Evolutionary conservation across 2,113 vertebrate genomes (phyloP), one percentile per base, ranked within the genome.

Genomic region (Mus pahari): DNA sequence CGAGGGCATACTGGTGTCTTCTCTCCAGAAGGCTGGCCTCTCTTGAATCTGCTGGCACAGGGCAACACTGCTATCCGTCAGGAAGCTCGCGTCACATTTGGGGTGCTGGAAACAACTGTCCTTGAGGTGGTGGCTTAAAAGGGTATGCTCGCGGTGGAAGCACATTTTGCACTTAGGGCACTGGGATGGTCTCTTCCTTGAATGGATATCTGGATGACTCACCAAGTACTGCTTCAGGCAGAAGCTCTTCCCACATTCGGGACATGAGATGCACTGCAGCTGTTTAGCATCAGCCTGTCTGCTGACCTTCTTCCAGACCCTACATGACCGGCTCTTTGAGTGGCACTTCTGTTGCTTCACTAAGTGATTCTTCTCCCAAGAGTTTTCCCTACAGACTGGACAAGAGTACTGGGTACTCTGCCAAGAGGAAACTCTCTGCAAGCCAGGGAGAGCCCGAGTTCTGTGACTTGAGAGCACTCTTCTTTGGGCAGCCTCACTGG

Each of bases 51-150:
- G 9, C 97, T 83, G 48, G 79, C 89, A 89, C 93, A 95, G 97
- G 86, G 95, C 97, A 66, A 97, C 97, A 71, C 94, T 93, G 88
- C 97, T 97, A 10, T 94, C 97, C 94, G 97, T 93, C 0, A 98
- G 98, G 94, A 98, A 98, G 94, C 96, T 96, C 75, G 98, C 97
- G 45, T 98, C 98, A 14, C 98, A 98, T 84, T 98, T 97, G n/a
- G 96, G 71, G 71, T 98, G 98, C n/a, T 97, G 96, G 48, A 96
- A 90, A 2, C 97, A 94, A 3, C 77, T 93, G 2, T n/a, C 45
- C 31, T 5, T 13, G 6, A 10, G 48, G 14, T 28, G 14, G 48
- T 39, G 28, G 86, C 62, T 55, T 1, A 39, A 31, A 48, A 33
- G 60, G 8, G 45, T 4, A 11, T 1, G 89, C 66, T 94, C 79